Base-by-base conservation (phyloP, 2,797 vertebrate genomes). In the Pseudochromis fuscus region DNA sequence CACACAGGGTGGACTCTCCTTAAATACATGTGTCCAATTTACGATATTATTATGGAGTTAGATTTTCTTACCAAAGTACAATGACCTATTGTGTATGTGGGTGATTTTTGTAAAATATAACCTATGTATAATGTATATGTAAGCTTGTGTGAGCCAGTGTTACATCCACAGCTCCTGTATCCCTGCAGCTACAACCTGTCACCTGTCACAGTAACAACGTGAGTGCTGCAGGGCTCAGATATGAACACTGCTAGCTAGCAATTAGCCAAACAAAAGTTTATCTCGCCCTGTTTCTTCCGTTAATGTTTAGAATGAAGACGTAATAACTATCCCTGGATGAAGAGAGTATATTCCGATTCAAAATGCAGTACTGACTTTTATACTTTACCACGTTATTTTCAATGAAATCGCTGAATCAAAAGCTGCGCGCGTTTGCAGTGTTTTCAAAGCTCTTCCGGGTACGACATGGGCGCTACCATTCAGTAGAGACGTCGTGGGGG, bases 371-470 rank as follows among this genome's bases (percentile, higher is more conserved):
- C 0, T 13, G 1, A 61, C 2, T 18, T 7, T 10, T 31, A 4
- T 24, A 76, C 23, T 30, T 63, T 62, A 70, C 42, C 37, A 46
- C 24, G 7, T 71, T 71, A 27, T 4, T 21, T 48, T 38, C 7
- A 53, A 21, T 3, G 15, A 13, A 25, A 24, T 21, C 27, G 23
- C 30, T 46, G 30, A 89, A 48, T 86, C 66, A 77, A 85, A 87
- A 3, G 11, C 7, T 71, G 27, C 85, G 81, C 92, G 83, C 73
- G 23, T 60, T 65, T 15, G 3, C 4, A 2, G 23, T 51, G 63
- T 65, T 83, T 82, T 75, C 46, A 53, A 27, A 23, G 52, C 35
- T 16, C 2, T 89, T 93, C 92, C 92, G 86, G 62, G 40, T 89
- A 77, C 83, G 77, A 33, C 76, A 44, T 10, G 56, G 89, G 72